These are phyloP conservation scores for Setophaga petechia DNA, from an alignment of 2,113 vertebrate genomes.

Conservation along the genomic window DNA sequence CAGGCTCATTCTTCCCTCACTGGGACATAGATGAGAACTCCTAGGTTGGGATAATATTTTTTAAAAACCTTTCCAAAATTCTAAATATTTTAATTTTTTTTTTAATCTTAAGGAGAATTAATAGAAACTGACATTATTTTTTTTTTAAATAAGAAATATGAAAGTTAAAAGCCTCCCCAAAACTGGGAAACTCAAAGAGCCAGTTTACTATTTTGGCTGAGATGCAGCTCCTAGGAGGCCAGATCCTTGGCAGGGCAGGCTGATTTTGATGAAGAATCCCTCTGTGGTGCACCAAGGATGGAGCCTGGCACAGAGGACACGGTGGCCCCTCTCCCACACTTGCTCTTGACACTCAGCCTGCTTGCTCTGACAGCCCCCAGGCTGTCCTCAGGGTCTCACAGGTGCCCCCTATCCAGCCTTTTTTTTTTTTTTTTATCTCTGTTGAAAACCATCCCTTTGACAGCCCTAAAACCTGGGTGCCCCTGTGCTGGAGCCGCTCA, in stretches of 20 bases:
- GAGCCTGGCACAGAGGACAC: fast-evolving
- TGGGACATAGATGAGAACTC: neutral
- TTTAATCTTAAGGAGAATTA: neutral
- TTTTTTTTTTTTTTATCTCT: neutral
- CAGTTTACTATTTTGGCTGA: neutral
- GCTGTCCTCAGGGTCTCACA: neutral
- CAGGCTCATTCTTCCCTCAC: neutral
- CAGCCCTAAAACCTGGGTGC: fast-evolving
- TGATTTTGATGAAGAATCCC: neutral
- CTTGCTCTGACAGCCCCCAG: fast-evolving
- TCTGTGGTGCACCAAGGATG: neutral
- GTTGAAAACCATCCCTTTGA: neutral
- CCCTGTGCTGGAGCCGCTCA: fast-evolving
- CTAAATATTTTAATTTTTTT: neutral
- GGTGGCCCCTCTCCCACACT: neutral
- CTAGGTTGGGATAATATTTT: neutral
- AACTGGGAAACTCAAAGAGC: neutral
- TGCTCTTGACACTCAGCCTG: neutral
- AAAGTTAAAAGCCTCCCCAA: neutral
- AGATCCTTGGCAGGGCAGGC: neutral
- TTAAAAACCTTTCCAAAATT: neutral
- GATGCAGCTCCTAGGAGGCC: neutral
- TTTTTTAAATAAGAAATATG: neutral
- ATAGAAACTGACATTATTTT: neutral
- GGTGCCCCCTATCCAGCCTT: fast-evolving